Evolutionary conservation across 2,888 invertebrate genomes (phyloP).

Genomic region (Rhamphomyia laevipes): DNA sequence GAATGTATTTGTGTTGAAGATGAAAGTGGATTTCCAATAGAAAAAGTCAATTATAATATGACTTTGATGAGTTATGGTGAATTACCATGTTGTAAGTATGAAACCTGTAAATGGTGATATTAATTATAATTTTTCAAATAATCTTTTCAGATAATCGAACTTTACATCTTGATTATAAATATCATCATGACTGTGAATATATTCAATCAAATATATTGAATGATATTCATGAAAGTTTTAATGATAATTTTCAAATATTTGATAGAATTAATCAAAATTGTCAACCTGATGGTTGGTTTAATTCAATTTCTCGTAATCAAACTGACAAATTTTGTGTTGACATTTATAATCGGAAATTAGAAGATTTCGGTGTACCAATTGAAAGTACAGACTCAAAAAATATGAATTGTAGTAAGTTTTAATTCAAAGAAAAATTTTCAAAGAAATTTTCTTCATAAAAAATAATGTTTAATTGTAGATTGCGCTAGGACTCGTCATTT

Average conservation of each 20-base stretch:
- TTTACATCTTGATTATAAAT: constrained; percentile 30
- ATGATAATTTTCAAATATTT: constrained; percentile 27
- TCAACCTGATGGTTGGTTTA: constrained; percentile 42
- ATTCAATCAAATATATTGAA: constrained; percentile 25
- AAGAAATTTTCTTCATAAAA: background rate
- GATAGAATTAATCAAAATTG: constrained; percentile 36
- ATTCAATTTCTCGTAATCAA: constrained; percentile 20
- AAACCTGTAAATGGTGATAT: background rate
- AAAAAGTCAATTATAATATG: constrained; percentile 26
- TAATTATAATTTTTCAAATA: background rate
- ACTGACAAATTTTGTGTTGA: constrained; percentile 50
- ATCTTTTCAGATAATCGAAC: constrained; percentile 29
- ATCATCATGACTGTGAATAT: constrained; percentile 37
- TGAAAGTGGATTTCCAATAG: constrained; percentile 40
- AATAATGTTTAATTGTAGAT: constrained; percentile 41
- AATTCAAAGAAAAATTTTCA: background rate
- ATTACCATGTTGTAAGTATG: constrained; percentile 39
- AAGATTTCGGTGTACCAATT: constrained; percentile 38
- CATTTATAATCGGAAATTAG: constrained; percentile 43
- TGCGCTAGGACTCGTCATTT: constrained; percentile 46
- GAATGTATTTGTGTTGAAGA: constrained; percentile 50
- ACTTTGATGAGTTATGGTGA: constrained; percentile 30
- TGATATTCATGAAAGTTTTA: constrained; percentile 25
- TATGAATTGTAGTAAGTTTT: constrained; percentile 52
- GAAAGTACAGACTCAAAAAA: constrained; percentile 32